Evolutionary conservation across 1,140 invertebrate species (phyloP).

Genomic region (Triops longicaudatus): DNA sequence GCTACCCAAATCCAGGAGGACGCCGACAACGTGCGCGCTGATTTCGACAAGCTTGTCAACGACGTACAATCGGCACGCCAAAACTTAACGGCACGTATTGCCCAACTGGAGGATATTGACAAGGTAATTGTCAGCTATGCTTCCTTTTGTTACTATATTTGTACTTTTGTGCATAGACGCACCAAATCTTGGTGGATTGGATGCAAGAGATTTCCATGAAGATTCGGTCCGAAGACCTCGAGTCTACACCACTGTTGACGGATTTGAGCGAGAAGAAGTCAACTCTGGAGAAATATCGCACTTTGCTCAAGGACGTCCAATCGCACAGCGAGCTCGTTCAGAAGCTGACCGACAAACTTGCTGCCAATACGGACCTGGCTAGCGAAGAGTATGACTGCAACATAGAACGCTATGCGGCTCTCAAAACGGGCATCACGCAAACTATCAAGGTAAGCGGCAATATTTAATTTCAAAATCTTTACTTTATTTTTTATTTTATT

Average conservation of each 20-base stretch:
- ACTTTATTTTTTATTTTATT: too few relatives aligned
- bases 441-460: conserved; percentile 31
- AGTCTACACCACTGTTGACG: conserved; percentile 47
- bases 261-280: conserved; percentile 85
- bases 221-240: conserved; percentile 43
- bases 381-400: conserved; percentile 54
- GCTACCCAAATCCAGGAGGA: conserved; percentile 80
- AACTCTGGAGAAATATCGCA: conserved; percentile 69
- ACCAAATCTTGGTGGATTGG: conserved; percentile 70
- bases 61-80: conserved; percentile 70
- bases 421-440: conserved; percentile 44
- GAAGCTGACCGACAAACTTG: conserved; percentile 36
- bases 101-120: conserved; percentile 71
- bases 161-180: conserved; percentile 44
- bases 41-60: conserved; percentile 72
- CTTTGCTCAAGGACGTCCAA: conserved; percentile 64
- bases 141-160: conserved; percentile 28
- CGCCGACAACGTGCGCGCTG: conserved; percentile 72
- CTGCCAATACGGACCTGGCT: conserved; percentile 32
- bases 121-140: conserved; percentile 44
- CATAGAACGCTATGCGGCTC: conserved; percentile 58
- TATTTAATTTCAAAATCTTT: too few relatives aligned
- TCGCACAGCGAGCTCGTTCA: conserved; percentile 65
- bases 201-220: conserved; percentile 76
- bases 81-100: conserved; percentile 57